Evolutionary conservation across 2,888 invertebrate species (phyloP).

Genomic region (Tachina fera): DNA sequence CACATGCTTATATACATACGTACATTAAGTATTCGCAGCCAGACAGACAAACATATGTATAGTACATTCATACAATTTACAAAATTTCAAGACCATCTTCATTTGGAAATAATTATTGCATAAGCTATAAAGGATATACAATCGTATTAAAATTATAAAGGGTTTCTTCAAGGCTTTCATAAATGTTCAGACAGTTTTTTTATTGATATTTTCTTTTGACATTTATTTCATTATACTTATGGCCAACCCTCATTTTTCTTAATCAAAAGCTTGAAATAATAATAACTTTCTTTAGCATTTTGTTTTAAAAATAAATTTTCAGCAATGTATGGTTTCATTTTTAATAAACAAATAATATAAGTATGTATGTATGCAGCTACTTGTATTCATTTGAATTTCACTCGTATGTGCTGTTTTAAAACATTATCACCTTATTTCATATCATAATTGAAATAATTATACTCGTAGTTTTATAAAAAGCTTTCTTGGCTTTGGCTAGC

Average conservation of each 20-base stretch:
- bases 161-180: slow-evolving; percentile 9
- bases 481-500: slow-evolving; percentile 4
- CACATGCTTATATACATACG: not conserved
- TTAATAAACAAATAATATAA: slow-evolving; percentile 15
- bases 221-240: slow-evolving; percentile 4
- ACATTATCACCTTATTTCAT: slow-evolving; percentile 21
- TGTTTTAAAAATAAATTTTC: slow-evolving; percentile 33
- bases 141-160: slow-evolving; percentile 17
- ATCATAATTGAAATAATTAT: slow-evolving; percentile 35
- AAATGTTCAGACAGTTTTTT: not conserved
- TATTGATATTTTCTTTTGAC: slow-evolving; percentile 16
- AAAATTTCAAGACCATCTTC: slow-evolving; percentile 50
- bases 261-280: slow-evolving; percentile 14
- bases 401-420: not conserved
- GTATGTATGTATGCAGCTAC: not conserved
- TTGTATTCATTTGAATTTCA: no score
- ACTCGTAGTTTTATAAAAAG: slow-evolving; percentile 28
- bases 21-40: not conserved
- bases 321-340: slow-evolving; percentile 15
- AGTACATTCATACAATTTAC: slow-evolving; percentile 9
- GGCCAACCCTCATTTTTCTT: slow-evolving; percentile 10
- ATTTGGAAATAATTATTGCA: slow-evolving; percentile 33
- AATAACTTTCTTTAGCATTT: slow-evolving; percentile 24
- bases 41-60: not conserved
- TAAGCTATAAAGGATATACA: slow-evolving; percentile 3